These are phyloP conservation scores for Chironomus riparius DNA, from an alignment of 2,888 invertebrate species.

Conservation along the genomic window DNA sequence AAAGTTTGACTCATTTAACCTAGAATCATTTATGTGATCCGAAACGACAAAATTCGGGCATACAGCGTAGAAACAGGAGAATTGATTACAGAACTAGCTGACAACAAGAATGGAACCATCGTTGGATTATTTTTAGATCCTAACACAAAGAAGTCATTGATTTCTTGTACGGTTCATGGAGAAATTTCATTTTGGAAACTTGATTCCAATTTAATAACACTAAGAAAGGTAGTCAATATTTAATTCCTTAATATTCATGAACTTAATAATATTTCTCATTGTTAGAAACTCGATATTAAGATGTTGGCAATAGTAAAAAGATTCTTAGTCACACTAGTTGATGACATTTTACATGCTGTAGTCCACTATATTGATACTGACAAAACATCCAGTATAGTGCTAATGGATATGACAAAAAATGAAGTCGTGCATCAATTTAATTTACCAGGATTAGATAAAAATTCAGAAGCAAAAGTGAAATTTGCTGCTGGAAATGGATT, in stretches of 20 bases:
- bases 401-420: constrained; percentile 30
- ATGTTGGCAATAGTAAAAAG: not conserved
- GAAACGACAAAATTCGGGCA: constrained; percentile 49
- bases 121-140: constrained; percentile 46
- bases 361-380: constrained; percentile 30
- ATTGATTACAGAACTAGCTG: constrained; percentile 49
- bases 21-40: constrained; percentile 52
- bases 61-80: constrained; percentile 59
- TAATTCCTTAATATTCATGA: not conserved
- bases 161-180: constrained; percentile 50
- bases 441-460: constrained; percentile 6
- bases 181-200: constrained; percentile 53
- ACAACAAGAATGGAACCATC: constrained; percentile 44
- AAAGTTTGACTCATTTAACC: constrained; percentile 5
- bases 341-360: constrained; percentile 31
- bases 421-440: not conserved
- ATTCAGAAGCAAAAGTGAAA: not conserved
- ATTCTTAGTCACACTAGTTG: constrained; percentile 27
- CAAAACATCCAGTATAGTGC: constrained; percentile 29
- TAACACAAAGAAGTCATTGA: constrained; percentile 41
- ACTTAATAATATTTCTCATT: not conserved
- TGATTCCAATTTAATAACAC: constrained; percentile 47
- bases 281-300: constrained; percentile 30
- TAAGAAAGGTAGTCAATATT: constrained; percentile 40
- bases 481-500: constrained; percentile 29